Conservation (phyloP, 64 coral and sea anemone genomes). For the Orbicella faveolata region DNA sequence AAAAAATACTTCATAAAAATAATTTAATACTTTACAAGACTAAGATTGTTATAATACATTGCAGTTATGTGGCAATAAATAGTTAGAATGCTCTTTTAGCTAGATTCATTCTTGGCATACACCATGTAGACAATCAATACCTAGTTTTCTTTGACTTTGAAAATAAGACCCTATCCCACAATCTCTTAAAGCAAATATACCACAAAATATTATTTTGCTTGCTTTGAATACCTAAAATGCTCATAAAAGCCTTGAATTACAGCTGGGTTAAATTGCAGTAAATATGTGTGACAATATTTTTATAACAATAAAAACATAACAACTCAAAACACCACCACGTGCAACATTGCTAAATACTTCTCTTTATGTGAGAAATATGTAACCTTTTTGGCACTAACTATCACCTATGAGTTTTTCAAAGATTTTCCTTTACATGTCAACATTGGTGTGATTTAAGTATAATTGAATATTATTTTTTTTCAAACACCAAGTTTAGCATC, state of each 20-base stretch:
- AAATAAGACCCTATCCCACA: background rate
- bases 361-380: background rate
- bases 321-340: background rate
- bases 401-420: background rate
- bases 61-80: slow-evolving; percentile 25
- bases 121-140: background rate
- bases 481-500: background rate
- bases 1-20: slow-evolving; percentile 52
- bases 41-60: slow-evolving; percentile 52
- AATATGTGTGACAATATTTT: background rate
- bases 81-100: slow-evolving; percentile 6
- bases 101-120: background rate
- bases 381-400: background rate
- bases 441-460: background rate
- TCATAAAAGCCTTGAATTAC: background rate
- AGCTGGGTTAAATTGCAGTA: slow-evolving; percentile 1
- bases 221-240: slow-evolving; percentile 27
- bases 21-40: slow-evolving; percentile 44
- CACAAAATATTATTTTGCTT: background rate
- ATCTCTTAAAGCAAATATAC: background rate
- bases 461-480: background rate
- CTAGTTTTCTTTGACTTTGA: background rate
- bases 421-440: background rate
- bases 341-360: background rate
- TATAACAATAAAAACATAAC: background rate